A percentile compares a stretch with the other conserved stretches of the same genome.
Evolutionary conservation across 1,140 invertebrate species (phyloP).

Genomic region (Pogonomyrmex barbatus): DNA sequence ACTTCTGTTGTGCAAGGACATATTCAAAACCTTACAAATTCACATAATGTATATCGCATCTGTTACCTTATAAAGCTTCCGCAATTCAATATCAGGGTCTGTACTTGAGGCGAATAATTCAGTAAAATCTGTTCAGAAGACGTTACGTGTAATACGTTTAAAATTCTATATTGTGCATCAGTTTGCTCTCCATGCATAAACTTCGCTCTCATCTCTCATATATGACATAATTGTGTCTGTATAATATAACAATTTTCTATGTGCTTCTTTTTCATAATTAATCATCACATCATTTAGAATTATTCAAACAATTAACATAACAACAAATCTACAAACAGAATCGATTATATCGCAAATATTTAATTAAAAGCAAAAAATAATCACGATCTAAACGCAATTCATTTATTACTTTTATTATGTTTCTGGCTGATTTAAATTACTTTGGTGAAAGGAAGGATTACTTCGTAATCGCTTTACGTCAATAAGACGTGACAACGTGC

Average conservation of each 20-base stretch:
- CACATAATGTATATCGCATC: constrained; percentile 73
- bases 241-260: background rate
- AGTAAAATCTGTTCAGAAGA: background rate
- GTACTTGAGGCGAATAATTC: constrained; percentile 62
- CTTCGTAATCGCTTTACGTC: background rate
- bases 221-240: background rate
- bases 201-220: background rate
- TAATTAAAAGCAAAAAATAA: background rate
- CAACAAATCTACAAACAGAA: background rate
- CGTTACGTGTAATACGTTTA: background rate
- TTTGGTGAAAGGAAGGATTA: background rate
- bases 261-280: background rate
- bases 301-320: background rate
- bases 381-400: background rate
- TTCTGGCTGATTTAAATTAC: background rate
- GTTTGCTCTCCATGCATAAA: background rate
- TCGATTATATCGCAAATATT: background rate
- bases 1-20: constrained; percentile 14
- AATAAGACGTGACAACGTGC: background rate
- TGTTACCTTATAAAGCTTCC: constrained; percentile 82
- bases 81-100: constrained; percentile 82
- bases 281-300: background rate
- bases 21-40: constrained; percentile 80
- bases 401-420: background rate
- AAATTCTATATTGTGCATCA: background rate